Conservation (phyloP, 2,888 invertebrate genomes). For the Caenorhabditis sulstoni region DNA sequence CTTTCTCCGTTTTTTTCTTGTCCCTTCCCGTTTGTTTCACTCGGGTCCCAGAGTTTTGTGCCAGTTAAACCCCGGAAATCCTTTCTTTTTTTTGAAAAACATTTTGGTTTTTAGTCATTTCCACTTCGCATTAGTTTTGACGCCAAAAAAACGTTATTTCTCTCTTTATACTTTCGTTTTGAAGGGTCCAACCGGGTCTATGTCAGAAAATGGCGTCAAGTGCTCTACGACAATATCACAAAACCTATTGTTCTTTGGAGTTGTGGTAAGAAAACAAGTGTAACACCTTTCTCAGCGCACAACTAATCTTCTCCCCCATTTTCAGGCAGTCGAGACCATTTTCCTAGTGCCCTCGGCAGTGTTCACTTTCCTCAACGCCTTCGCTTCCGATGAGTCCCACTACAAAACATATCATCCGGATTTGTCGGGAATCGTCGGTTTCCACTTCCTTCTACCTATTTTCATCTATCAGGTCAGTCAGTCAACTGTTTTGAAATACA, state of each 20-base stretch:
- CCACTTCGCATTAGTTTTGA: too few relatives aligned
- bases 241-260: conserved; percentile 25
- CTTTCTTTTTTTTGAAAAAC: not conserved
- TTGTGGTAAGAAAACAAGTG: conserved; percentile 20
- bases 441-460: conserved; percentile 33
- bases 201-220: conserved; percentile 44
- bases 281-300: not conserved
- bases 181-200: conserved; percentile 52
- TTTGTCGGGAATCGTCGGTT: conserved; percentile 34
- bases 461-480: conserved; percentile 43
- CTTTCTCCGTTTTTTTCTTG: conserved; percentile 15
- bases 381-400: conserved; percentile 11
- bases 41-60: not conserved
- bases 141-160: not conserved
- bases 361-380: conserved; percentile 36
- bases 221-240: conserved; percentile 27
- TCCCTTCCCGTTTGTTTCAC: conserved; percentile 33
- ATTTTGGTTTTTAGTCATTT: too few relatives aligned
- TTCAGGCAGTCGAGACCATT: conserved; percentile 35
- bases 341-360: conserved; percentile 32
- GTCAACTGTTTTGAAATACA: too few relatives aligned
- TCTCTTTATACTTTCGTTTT: conserved; percentile 5
- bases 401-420: conserved; percentile 50
- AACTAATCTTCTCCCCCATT: not conserved
- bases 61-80: too few relatives aligned